Evolutionary conservation across 1,140 invertebrate species (phyloP), one percentile per base, ranked within the genome.

Genomic region (Calliopsis andreniformis): DNA sequence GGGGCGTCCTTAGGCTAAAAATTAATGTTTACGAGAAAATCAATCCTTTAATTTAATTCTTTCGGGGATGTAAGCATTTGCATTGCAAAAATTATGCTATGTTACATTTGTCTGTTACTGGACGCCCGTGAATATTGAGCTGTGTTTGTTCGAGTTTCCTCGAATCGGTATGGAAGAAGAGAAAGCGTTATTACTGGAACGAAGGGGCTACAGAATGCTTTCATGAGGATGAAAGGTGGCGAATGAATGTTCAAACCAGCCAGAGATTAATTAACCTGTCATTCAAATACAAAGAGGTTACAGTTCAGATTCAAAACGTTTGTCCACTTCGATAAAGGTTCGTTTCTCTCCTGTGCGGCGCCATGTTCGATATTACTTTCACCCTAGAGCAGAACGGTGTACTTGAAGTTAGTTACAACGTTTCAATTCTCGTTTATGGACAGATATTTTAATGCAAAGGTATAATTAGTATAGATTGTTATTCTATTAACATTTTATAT

Each of bases 191-290:
- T 75, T 75, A 75, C 12, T 32, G 39, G 35, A 32, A 51, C 69
- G 58, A 53, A 42, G n/a, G 45, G 59, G 45, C 23, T 30, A 32
- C 14, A 14, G 23, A 51, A 39, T 16, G 39, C 28, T 73, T 73
- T 66, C 20, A 53, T 20, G n/a, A 18, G 61, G 14, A 43, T 43
- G 28, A 66, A 66, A 73, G 39, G 51, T 67, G 39, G 42, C 51
- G 62, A 67, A 67, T 62, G 51, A 66, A 75, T 62, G 51, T 75
- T 61, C 39, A 20, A n/a, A 16, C 25, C 42, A 67, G 42, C 49
- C 51, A 55, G 62, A 45, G 62, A 66, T 75, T 75, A 75, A 75
- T 75, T 75, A 75, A 75, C 35, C 71, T 75, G 71, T 75, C 71
- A 51, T 75, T 75, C 62, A 32, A 7, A n/a, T 35, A 67, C 51